A percentile compares a stretch with the other conserved stretches of the same genome.
phyloP scores from a whole-genome alignment of 2,797 vertebrate genomes.

The Typhlichthys subterraneus region DNA sequence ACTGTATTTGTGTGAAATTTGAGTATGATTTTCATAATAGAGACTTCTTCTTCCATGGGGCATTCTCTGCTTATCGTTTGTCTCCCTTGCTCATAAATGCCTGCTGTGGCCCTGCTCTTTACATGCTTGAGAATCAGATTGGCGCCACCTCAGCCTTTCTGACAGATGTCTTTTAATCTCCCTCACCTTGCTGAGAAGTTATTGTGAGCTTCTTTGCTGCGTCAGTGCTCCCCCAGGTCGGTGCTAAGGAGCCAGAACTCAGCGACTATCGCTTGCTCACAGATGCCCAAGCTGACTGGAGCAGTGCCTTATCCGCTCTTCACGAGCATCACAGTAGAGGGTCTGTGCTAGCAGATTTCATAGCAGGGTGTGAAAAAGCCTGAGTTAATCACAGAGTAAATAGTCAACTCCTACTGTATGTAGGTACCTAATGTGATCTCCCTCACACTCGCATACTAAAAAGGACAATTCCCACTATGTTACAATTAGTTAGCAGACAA shows the following conservation, averaged over 20 bases:
- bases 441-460: too few relatives aligned
- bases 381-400: conserved; percentile 38
- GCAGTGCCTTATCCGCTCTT: conserved; percentile 26
- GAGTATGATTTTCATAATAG: conserved; percentile 7
- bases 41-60: conserved; percentile 22
- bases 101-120: conserved; percentile 36
- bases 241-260: conserved; percentile 42
- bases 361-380: conserved; percentile 50
- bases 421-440: conserved; percentile 20
- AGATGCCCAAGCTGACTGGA: conserved; percentile 54
- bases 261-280: conserved; percentile 49
- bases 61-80: conserved; percentile 55
- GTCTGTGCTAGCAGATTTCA: conserved; percentile 29
- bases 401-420: conserved; percentile 34
- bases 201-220: conserved; percentile 63
- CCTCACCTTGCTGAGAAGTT: conserved; percentile 63
- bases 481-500: too few relatives aligned
- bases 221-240: conserved; percentile 63
- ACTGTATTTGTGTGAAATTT: conserved; percentile 31
- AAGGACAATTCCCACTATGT: too few relatives aligned
- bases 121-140: conserved; percentile 59
- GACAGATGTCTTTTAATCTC: conserved; percentile 71
- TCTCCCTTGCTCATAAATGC: conserved; percentile 60
- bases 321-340: conserved; percentile 39
- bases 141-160: conserved; percentile 54